Evolutionary conservation across 2,888 invertebrate species (phyloP).

Genomic region (Molanna angustata): DNA sequence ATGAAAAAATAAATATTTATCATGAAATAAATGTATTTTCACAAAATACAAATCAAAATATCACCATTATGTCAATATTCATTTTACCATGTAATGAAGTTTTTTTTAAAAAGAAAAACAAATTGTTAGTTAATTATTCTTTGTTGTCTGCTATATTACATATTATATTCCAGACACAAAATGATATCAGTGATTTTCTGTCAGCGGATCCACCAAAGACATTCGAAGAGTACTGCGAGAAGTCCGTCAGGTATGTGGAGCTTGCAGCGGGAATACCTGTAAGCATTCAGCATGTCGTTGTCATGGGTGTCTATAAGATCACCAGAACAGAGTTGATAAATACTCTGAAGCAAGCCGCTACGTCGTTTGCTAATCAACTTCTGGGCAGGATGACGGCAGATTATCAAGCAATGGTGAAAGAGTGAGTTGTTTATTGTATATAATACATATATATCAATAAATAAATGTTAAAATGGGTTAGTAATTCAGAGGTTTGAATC

Average conservation of each 20-base stretch:
- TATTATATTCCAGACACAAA: constrained; percentile 51
- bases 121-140: background rate
- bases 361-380: constrained; percentile 65
- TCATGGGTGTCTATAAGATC: constrained; percentile 83
- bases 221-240: constrained; percentile 62
- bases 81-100: too few relatives aligned
- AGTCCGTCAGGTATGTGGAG: constrained; percentile 62
- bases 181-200: constrained; percentile 66
- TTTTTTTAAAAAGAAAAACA: too few relatives aligned
- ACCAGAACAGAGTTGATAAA: constrained; percentile 76
- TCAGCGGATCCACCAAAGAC: constrained; percentile 57
- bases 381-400: constrained; percentile 73
- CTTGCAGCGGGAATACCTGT: constrained; percentile 61
- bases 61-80: too few relatives aligned
- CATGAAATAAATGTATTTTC: too few relatives aligned
- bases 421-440: too few relatives aligned
- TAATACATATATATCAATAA: too few relatives aligned
- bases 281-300: constrained; percentile 61
- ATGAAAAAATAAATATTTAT: too few relatives aligned
- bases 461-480: too few relatives aligned
- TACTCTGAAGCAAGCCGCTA: constrained; percentile 66
- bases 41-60: too few relatives aligned
- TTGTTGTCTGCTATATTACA: background rate
- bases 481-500: too few relatives aligned
- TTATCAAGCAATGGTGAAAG: constrained; percentile 75